These are phyloP conservation scores for Fabriciana adippe DNA, from an alignment of 2,888 invertebrate genomes.

Conservation along the genomic window DNA sequence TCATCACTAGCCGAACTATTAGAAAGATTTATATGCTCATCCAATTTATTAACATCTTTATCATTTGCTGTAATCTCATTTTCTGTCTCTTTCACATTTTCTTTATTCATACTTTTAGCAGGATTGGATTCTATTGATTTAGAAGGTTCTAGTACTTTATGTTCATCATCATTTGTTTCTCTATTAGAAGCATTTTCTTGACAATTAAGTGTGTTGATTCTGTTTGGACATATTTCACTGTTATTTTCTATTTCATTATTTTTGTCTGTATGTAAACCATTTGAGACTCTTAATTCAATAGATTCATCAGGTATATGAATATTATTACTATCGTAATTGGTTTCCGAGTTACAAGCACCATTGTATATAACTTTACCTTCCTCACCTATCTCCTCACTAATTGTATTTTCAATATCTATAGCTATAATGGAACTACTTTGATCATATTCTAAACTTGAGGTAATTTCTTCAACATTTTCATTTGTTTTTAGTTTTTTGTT, in stretches of 20 bases:
- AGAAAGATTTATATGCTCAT: neutral
- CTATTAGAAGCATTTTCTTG: neutral
- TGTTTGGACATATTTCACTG: no score
- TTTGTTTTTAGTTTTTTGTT: slow-evolving; percentile 41
- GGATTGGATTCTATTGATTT: neutral
- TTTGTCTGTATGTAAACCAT: no score
- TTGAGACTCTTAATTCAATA: no score
- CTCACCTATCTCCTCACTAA: slow-evolving; percentile 33
- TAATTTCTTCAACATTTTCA: slow-evolving; percentile 42
- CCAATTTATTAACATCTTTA: slow-evolving; percentile 7
- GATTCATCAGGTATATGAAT: no score
- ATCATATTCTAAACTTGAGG: slow-evolving; percentile 41
- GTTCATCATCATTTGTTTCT: slow-evolving; percentile 11
- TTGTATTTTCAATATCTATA: slow-evolving; percentile 29
- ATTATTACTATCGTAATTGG: no score
- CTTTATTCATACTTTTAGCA: neutral
- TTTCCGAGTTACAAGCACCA: no score
- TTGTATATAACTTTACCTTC: no score
- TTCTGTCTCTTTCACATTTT: slow-evolving; percentile 44
- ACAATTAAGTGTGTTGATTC: neutral
- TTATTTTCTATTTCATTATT: no score
- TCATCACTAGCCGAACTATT: slow-evolving; percentile 12
- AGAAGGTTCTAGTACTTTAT: slow-evolving; percentile 39
- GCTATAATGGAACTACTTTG: slow-evolving; percentile 33
- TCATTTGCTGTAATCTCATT: slow-evolving; percentile 46